Conservation (phyloP, 2,113 vertebrate species). For the Nothobranchius furzeri region DNA sequence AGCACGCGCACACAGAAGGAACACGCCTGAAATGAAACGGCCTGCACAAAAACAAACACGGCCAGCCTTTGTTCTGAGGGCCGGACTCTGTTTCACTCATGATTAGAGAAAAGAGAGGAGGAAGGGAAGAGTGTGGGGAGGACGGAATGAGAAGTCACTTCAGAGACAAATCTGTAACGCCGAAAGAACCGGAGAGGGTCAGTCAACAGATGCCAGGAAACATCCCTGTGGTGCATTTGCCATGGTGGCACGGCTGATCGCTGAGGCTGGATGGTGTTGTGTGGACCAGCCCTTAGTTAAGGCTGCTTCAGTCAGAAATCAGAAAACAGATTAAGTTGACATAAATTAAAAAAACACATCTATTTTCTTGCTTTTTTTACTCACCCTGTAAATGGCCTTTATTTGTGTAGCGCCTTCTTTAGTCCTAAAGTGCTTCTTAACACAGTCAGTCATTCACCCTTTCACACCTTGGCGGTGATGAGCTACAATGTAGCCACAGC, state of each 20-base stretch:
- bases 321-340: background rate
- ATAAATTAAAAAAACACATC: background rate
- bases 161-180: slow-evolving; percentile 35
- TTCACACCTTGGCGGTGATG: too few relatives aligned
- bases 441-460: too few relatives aligned
- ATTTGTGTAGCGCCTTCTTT: too few relatives aligned
- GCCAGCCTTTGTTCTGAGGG: slow-evolving; percentile 68
- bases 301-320: slow-evolving; percentile 2
- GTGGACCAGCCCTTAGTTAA: slow-evolving; percentile 23
- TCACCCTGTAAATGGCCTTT: too few relatives aligned
- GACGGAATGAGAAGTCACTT: slow-evolving; percentile 11
- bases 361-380: background rate
- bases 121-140: slow-evolving; percentile 38
- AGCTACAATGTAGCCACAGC: too few relatives aligned
- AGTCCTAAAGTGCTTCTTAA: too few relatives aligned
- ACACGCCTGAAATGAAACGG: slow-evolving; percentile 66
- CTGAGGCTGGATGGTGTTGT: slow-evolving; percentile 62
- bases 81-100: slow-evolving; percentile 34
- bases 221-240: slow-evolving; percentile 60
- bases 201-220: slow-evolving; percentile 72
- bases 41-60: slow-evolving; percentile 72
- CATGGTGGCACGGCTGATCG: slow-evolving; percentile 65
- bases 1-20: slow-evolving; percentile 49
- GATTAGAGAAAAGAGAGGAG: slow-evolving; percentile 68
- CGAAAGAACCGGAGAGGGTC: slow-evolving; percentile 58